Percentiles rank a stretch among this genome's conserved stretches.
These are phyloP conservation scores for Sebastes ruberrimus DNA, from an alignment of 2,797 vertebrate genomes.

Conservation along the genomic window DNA sequence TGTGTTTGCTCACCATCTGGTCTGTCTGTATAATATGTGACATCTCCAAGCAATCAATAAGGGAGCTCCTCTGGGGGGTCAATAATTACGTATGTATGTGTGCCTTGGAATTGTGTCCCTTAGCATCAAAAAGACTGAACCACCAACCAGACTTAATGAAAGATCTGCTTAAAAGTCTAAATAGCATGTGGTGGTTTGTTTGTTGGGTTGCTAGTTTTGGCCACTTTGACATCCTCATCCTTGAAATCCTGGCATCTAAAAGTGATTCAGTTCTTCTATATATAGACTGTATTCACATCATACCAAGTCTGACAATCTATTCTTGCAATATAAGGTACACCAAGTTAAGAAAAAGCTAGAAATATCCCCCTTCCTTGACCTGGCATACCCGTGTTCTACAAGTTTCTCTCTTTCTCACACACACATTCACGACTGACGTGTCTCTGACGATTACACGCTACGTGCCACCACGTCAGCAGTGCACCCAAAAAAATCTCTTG, in stretches of 20 bases:
- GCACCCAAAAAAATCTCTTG: constrained; percentile 47
- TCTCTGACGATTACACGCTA: constrained; percentile 45
- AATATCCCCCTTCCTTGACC: background rate
- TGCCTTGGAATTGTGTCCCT: background rate
- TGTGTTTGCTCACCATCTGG: constrained; percentile 34
- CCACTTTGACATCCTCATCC: background rate
- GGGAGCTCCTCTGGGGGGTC: background rate
- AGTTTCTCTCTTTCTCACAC: constrained; percentile 20
- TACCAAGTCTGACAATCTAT: background rate
- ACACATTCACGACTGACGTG: constrained; percentile 36
- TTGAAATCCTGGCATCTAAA: background rate
- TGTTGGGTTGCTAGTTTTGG: background rate
- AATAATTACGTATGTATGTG: background rate
- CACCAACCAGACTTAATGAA: background rate
- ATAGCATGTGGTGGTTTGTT: background rate
- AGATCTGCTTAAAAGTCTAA: background rate
- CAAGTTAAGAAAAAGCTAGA: background rate
- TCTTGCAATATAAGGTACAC: background rate
- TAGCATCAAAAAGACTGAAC: background rate
- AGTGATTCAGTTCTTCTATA: background rate
- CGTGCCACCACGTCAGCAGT: constrained; percentile 43
- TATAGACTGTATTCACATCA: background rate
- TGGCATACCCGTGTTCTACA: constrained; percentile 1
- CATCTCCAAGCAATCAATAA: constrained; percentile 21
- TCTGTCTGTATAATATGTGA: constrained; percentile 14